A percentile compares a stretch with the other conserved stretches of the same genome.
phyloP scores from a whole-genome alignment of 2,113 vertebrate species.

The Raja brachyura region DNA sequence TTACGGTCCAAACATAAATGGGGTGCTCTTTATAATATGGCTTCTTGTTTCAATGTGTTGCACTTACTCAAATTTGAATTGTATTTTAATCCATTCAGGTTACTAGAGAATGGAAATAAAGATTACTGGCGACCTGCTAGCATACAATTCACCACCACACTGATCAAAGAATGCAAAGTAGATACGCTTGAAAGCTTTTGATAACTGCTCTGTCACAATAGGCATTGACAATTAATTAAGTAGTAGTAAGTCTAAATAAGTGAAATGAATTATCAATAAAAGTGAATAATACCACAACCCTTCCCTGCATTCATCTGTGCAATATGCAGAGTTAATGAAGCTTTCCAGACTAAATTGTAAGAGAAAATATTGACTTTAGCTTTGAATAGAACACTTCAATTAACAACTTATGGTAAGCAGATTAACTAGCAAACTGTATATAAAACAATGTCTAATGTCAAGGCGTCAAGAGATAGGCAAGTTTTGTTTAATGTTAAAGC shows the following conservation, averaged over 20 bases:
- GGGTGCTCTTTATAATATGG: too few species aligned
- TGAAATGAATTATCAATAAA: neutral
- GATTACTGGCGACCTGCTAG: neutral
- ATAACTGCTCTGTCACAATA: neutral
- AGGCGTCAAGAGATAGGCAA: neutral
- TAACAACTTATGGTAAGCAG: neutral
- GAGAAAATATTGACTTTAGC: neutral
- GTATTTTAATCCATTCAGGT: neutral
- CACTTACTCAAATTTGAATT: neutral
- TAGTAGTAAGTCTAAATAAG: neutral
- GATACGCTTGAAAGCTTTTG: neutral
- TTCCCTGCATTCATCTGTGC: neutral
- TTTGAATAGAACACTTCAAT: neutral
- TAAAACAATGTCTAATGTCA: too few species aligned
- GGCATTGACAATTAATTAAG: neutral
- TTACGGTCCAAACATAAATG: too few species aligned
- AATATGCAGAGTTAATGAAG: neutral
- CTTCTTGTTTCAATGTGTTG: neutral
- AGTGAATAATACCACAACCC: neutral
- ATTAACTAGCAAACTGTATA: too few species aligned
- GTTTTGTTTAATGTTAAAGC: conserved; percentile 59
- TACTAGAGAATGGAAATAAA: neutral
- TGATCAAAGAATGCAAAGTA: neutral
- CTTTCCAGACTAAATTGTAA: neutral
- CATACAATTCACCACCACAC: neutral